Conservation (phyloP, 2,797 vertebrate species). For the Onychomys leucogaster region DNA sequence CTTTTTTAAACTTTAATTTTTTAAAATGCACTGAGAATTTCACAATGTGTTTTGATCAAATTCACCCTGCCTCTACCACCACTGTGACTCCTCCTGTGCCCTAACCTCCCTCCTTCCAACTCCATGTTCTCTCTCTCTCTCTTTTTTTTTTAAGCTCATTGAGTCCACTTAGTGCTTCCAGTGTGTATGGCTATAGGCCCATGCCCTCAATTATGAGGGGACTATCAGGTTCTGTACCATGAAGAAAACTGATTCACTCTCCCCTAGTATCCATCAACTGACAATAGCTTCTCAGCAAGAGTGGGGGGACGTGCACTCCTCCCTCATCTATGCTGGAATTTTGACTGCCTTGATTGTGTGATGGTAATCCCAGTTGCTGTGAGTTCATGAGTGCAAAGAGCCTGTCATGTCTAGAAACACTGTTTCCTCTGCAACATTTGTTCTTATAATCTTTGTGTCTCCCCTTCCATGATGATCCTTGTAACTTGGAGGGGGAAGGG, state of each 20-base stretch:
- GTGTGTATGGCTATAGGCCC: background rate
- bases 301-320: background rate
- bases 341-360: background rate
- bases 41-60: background rate
- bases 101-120: background rate
- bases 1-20: background rate
- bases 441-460: background rate
- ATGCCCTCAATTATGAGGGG: background rate
- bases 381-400: background rate
- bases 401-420: background rate
- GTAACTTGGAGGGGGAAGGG: background rate
- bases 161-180: background rate
- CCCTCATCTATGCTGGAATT: background rate
- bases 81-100: background rate
- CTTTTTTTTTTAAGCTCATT: background rate
- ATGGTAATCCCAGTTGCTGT: background rate
- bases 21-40: background rate
- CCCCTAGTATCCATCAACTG: background rate
- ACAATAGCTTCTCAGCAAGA: too few relatives aligned
- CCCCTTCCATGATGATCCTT: background rate
- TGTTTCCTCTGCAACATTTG: background rate
- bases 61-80: background rate
- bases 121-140: background rate
- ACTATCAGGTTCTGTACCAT: too few relatives aligned
- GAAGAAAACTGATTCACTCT: background rate